These are phyloP conservation scores for Plutella xylostella DNA, from an alignment of 2,888 invertebrate species.

Conservation along the genomic window DNA sequence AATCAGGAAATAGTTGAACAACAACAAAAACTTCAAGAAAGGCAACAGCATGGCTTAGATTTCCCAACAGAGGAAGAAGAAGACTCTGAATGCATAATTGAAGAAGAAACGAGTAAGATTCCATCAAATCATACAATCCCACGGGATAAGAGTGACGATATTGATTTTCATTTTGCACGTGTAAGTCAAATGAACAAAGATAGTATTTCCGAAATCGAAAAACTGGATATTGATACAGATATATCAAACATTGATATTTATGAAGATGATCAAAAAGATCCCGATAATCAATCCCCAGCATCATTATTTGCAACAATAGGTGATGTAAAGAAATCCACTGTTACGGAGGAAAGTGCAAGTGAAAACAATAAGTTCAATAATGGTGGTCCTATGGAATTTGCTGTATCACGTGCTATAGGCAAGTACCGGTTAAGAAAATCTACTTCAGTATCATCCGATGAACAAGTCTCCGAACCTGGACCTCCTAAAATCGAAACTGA, in stretches of 20 bases:
- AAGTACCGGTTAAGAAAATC: constrained; percentile 82
- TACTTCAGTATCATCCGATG: constrained; percentile 77
- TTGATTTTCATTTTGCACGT: constrained; percentile 64
- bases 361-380: constrained; percentile 67
- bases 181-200: constrained; percentile 66
- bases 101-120: constrained; percentile 43
- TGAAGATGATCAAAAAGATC: constrained; percentile 72
- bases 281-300: constrained; percentile 72
- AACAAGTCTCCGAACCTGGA: constrained; percentile 69
- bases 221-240: constrained; percentile 70
- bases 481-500: constrained; percentile 43
- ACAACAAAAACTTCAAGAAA: constrained; percentile 57
- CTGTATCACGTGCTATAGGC: constrained; percentile 83
- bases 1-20: constrained; percentile 63
- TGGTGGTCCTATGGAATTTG: constrained; percentile 84
- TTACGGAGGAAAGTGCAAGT: constrained; percentile 71
- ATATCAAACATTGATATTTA: constrained; percentile 68
- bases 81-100: constrained; percentile 38
- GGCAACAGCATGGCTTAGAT: constrained; percentile 56
- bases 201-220: constrained; percentile 57
- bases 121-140: constrained; percentile 32
- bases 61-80: constrained; percentile 32
- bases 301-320: constrained; percentile 81
- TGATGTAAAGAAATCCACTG: constrained; percentile 74
- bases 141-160: constrained; percentile 61